Base-by-base conservation (phyloP, 2,888 invertebrate genomes). In the Nezara viridula region DNA sequence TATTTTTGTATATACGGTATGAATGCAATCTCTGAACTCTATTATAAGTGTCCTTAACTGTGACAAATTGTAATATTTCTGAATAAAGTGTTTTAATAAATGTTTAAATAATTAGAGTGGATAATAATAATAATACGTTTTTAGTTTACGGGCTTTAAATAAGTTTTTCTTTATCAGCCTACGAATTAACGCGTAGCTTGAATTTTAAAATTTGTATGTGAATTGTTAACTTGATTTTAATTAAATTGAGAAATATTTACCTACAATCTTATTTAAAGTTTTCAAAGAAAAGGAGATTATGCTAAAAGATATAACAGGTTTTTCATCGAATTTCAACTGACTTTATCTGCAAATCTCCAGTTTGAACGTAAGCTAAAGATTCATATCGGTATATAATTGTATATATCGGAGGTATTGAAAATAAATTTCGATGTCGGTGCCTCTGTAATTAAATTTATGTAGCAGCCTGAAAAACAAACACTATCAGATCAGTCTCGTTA, bases 401-500 rank as follows among this genome's bases (percentile, higher is more conserved):
- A 73, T 73, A 73, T 21, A 37, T 73, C 21, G 66, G 37, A 73
- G 37, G 16, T 32, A 37, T 73, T 73, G 19, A 21, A 37, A 73
- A 73, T 37, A 73, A 73, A 73, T 73, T 19, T 37, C 7, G 4
- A 73, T 32, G 37, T 37, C 21, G 21, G 66, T 73, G 21, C 19
- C 66, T 37, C 32, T 73, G 37, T 73, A 73, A 73, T 73, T 37
- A 73, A 7, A 73, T 32, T 9, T 73, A 2, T 37, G 19, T 37
- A 6, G 19, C 6, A 2, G 21, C 0, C 6, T 73, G 1, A 73
- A 73, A 73, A 37, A 73, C 27, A 60, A 60, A 27, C 32, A 73
- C 37, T 73, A 73, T 73, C 66, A 37, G 66, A 73, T 73, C 21
- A 37, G 32, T 37, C 66, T 73, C 37, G 66, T 73, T 73, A 73